These are phyloP conservation scores for Melanogrammus aeglefinus DNA, from an alignment of 2,797 vertebrate species.

Conservation along the genomic window DNA sequence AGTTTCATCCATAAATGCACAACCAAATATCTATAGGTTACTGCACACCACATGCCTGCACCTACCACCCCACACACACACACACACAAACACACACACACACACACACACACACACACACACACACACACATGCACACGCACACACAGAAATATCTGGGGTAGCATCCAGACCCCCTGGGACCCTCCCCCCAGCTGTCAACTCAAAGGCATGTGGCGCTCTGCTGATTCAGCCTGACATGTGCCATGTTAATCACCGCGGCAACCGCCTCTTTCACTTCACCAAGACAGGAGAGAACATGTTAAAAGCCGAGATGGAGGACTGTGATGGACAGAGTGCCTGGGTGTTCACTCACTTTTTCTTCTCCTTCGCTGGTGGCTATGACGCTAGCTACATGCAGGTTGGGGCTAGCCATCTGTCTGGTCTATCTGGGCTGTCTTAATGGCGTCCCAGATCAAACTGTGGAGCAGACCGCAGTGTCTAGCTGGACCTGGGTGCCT, in stretches of 20 bases:
- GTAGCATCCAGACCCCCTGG: not conserved
- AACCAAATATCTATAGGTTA: not conserved
- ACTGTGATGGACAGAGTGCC: constrained; percentile 15
- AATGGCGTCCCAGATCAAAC: not conserved
- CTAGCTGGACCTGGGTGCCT: not conserved
- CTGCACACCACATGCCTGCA: not conserved
- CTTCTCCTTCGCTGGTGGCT: constrained; percentile 34
- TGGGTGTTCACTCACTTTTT: constrained; percentile 27
- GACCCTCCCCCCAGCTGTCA: not conserved
- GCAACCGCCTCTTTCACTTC: constrained; percentile 59
- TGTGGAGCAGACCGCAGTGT: not conserved
- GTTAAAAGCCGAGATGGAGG: constrained; percentile 54
- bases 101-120: not conserved
- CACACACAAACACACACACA: not conserved
- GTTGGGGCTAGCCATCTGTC: not conserved
- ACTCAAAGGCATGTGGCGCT: not conserved
- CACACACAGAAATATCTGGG: not conserved
- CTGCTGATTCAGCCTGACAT: constrained; percentile 31
- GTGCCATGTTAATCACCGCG: constrained; percentile 41
- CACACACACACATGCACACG: no score
- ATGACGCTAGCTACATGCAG: no score
- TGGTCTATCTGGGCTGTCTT: not conserved
- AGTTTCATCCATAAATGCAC: not conserved
- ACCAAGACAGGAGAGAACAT: constrained; percentile 61
- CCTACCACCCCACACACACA: no score